Percentiles rank a stretch among this genome's conserved stretches.
phyloP scores from a whole-genome alignment of 2,797 vertebrate species.

The Cossypha polioptera region DNA sequence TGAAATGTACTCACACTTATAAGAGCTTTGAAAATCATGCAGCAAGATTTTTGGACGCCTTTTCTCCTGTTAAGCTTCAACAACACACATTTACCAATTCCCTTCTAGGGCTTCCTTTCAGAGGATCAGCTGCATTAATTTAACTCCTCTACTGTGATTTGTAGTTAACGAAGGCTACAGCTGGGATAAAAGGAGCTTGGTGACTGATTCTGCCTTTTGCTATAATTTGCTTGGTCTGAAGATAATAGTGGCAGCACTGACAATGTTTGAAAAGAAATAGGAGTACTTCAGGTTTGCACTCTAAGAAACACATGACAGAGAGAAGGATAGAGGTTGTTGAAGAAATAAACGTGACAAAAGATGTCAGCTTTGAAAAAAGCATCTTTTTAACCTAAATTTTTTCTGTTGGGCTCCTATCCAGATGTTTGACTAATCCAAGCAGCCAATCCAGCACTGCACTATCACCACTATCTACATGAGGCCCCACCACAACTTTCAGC shows the following conservation, averaged over 20 bases:
- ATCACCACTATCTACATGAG: rapidly evolving
- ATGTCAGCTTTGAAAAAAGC: background rate
- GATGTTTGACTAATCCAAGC: background rate
- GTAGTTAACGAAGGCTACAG: background rate
- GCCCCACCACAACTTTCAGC: rapidly evolving
- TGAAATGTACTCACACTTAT: background rate
- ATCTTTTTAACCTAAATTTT: background rate
- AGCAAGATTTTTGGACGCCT: background rate
- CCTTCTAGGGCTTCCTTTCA: background rate
- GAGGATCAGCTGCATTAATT: background rate
- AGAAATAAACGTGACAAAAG: background rate
- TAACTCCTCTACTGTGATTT: background rate
- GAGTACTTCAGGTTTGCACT: background rate
- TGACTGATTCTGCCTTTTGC: background rate
- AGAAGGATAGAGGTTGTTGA: background rate
- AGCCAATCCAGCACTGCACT: background rate
- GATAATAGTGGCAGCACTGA: background rate
- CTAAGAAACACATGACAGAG: background rate
- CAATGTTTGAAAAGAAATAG: background rate
- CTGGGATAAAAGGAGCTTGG: background rate
- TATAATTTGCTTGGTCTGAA: background rate
- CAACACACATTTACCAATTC: background rate
- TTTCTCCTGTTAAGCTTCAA: background rate
- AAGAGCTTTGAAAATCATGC: background rate
- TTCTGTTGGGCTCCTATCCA: background rate